Evolutionary conservation across 2,113 vertebrate genomes (phyloP), one percentile per base, ranked within the genome.

Genomic region (Ophiodon elongatus): DNA sequence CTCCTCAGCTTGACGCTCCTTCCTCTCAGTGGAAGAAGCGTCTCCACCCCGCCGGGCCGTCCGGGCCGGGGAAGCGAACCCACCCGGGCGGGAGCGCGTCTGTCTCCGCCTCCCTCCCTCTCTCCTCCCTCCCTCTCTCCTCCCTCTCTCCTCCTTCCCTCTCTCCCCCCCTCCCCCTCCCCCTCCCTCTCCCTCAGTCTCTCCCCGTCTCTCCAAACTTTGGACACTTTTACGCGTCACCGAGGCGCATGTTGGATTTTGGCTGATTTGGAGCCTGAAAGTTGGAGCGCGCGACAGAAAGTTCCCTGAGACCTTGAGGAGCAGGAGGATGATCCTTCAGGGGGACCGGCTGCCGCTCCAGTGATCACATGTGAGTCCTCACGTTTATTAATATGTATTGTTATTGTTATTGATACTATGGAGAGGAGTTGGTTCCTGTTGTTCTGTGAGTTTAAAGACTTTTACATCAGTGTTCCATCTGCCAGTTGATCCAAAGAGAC

Each of bases 291-390:
- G 10, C n/a, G 13, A 57, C 25, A 57, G 4, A 57, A 57, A 29
- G 56, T 57, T 27, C 11, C 4, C 4, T 14, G 25, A 57, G 52
- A 80, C 41, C 47, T 39, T 27, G 41, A 35, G 45, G 74, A 73
- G 8, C 15, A 45, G 19, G 74, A 87, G 54, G 82, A 94, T 94
- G 94, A 72, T 64, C 83, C 73, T 88, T 86, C 76, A 69, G 73
- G 81, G 56, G 85, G 85, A 85, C 65, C 90, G 83, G 92, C 91
- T 71, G 88, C 91, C 66, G 69, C 86, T 87, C 54, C 92, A 93
- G 23, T 94, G 92, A 95, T 62, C 85, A 76, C 80, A 95, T 95
- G 95, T 96, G 85, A 96, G 95, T 94, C 6, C 57, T 8, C 39
- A 6, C 0, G n/a, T n/a, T 45, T 41, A 11, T 41, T 10, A 11